These are phyloP conservation scores for Amphimedon queenslandica DNA, from an alignment of 37 sponge, comb jelly and placozoan genomes.

Conservation along the genomic window DNA sequence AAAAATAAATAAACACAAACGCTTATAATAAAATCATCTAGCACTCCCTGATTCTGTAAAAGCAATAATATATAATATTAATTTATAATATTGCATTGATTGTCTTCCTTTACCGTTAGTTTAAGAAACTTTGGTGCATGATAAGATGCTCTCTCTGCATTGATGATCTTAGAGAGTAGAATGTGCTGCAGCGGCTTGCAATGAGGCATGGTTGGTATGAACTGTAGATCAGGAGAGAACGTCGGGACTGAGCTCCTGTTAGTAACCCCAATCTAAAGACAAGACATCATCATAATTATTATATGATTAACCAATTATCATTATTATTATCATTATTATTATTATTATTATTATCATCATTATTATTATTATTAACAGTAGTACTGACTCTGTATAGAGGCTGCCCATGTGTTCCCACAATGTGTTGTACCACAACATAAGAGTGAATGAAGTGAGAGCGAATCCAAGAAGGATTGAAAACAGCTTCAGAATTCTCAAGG, in stretches of 20 bases:
- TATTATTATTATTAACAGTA: too few relatives aligned
- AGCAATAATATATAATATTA: constrained; percentile 8
- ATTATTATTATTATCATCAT: neutral
- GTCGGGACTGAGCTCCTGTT: constrained; percentile 52
- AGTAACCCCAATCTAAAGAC: constrained; percentile 31
- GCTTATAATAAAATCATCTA: too few relatives aligned
- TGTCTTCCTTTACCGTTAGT: constrained; percentile 60
- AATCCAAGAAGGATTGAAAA: constrained; percentile 85
- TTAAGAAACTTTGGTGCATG: constrained; percentile 85
- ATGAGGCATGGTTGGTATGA: constrained; percentile 50
- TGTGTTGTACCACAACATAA: constrained; percentile 84
- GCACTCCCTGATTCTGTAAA: too few relatives aligned
- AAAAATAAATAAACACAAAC: constrained; percentile 8
- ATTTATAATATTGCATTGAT: constrained; percentile 6
- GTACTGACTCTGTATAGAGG: constrained; percentile 57
- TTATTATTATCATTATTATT: too few relatives aligned
- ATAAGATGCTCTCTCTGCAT: constrained; percentile 83
- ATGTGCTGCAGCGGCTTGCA: constrained; percentile 64
- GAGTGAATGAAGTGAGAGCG: constrained; percentile 94
- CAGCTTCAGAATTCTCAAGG: constrained; percentile 75
- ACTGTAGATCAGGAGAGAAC: constrained; percentile 49
- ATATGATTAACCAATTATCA: neutral
- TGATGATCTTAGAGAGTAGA: constrained; percentile 82
- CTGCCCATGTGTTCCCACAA: constrained; percentile 51
- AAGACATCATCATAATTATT: neutral